Evolutionary conservation across 2,888 invertebrate genomes (phyloP).

Genomic region (Muscina levida): DNA sequence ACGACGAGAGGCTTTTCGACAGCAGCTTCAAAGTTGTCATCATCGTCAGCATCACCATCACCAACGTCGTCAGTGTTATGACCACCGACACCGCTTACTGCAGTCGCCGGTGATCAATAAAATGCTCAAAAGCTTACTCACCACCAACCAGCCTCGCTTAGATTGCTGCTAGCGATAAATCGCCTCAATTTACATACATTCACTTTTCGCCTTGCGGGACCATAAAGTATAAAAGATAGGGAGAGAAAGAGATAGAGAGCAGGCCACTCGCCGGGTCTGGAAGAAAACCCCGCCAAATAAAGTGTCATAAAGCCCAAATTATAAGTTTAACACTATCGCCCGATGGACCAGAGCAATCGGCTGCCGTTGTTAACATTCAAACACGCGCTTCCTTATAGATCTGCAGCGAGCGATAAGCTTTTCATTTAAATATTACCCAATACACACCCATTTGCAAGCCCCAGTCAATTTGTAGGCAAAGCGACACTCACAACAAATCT

Average conservation of each 20-base stretch:
- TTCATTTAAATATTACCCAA: constrained; percentile 61
- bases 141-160: constrained; percentile 29
- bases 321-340: constrained; percentile 49
- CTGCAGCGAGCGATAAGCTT: constrained; percentile 50
- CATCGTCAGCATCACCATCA: constrained; percentile 33
- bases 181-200: constrained; percentile 39
- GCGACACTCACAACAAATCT: neutral
- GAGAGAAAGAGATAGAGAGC: neutral
- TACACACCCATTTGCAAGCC: constrained; percentile 36
- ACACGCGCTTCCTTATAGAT: constrained; percentile 65
- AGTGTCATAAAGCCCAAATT: constrained; percentile 60
- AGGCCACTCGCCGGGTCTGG: constrained; percentile 3
- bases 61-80: neutral
- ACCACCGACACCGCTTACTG: constrained; percentile 26
- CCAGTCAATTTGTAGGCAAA: neutral
- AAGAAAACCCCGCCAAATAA: constrained; percentile 11
- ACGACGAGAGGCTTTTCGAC: constrained; percentile 15
- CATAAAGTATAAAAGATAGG: too few relatives aligned
- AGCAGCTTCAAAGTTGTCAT: constrained; percentile 47
- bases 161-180: constrained; percentile 43
- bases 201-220: constrained; percentile 38
- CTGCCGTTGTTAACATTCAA: constrained; percentile 63
- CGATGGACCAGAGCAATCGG: constrained; percentile 57
- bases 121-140: constrained; percentile 54
- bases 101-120: constrained; percentile 57